Evolutionary conservation across 2,888 invertebrate genomes (phyloP), one percentile per base, ranked within the genome.

Genomic region (Lasius fuliginosus): DNA sequence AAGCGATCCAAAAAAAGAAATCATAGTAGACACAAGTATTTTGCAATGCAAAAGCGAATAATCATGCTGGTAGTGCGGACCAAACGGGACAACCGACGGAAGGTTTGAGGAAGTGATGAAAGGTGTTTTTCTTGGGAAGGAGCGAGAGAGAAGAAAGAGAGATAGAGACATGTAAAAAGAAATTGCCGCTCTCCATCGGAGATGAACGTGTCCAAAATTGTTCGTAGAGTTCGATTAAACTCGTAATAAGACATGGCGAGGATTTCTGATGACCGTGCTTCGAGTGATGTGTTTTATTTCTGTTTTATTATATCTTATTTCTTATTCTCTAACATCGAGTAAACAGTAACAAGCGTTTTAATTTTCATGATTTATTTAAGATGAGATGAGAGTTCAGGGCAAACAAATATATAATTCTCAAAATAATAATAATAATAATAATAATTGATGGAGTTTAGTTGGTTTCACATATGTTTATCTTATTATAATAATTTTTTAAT

Each of bases 1-100:
- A 92, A 92, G 88, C 91, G 92, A 94, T 92, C 89, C 89, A 92
- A 91, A 92, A 88, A 75, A 75, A 65, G 82, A 83, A 87, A 85
- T 85, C 86, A 91, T 91, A 92, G 89, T 91, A 90, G 86, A 89
- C 76, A 92, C 89, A 92, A 90, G 92, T 92, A 90, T 92, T 93
- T 92, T 92, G 91, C 91, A 89, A 90, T 89, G 91, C 91, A 90
- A 90, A 91, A 90, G 91, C 90, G 90, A 92, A 90, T 90, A 91
- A 90, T 92, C 91, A 93, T 93, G 94, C 93, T 94, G 94, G 94
- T 94, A 94, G 94, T 94, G 94, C 91, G 94, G 94, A 94, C 94
- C 94, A 94, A 94, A 90, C 89, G 93, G 93, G 92, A 94, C 94
- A 94, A 91, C 93, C 91, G 93, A 92, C 92, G 91, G 79, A 90